Base-by-base conservation (phyloP, 2,113 vertebrate genomes). In the Oryzias curvinotus region DNA sequence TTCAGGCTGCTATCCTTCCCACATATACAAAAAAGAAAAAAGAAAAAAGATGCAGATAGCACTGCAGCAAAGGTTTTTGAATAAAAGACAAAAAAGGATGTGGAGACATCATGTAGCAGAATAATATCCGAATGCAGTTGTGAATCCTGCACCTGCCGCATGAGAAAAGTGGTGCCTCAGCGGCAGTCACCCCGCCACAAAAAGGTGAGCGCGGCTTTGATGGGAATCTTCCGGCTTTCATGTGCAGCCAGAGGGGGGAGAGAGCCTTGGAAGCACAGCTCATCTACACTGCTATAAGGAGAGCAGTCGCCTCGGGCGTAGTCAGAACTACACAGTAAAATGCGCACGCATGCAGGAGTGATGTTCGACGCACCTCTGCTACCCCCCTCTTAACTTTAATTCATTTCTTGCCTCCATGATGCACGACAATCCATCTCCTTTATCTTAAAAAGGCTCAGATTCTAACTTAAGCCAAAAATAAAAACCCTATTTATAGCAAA, bases 131-230 rank as follows among this genome's bases (percentile, higher is more conserved):
- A 73, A 65, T 58, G 61, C 45, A 52, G 64, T 42, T 46, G 45
- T 28, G 19, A 58, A 52, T 23, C 14, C 30, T 45, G 60, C 73
- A 75, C 59, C 71, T 75, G 76, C 71, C 51, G 51, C 57, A 65
- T 3, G 55, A 63, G 63, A 64, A 54, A 0, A n/a, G 14, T 5
- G 7, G 21, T 12, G 65, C 68, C 65, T 77, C 68, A 25, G 51
- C n/a, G 26, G 69, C 64, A 60, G 69, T 26, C 49, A 65, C 42
- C 75, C 26, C 44, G 17, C 1, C 44, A 76, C 74, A 64, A 52
- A 76, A 75, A 79, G 77, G 82, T 71, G 70, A 83, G 61, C 1
- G 42, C 19, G 57, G 66, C 79, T 84, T 86, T 85, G 83, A 84
- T 87, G 82, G 55, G 56, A 76, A 75, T 73, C 71, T 68, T 59